Evolutionary conservation across 2,888 invertebrate genomes (phyloP).

Genomic region (Argynnis bischoffii): DNA sequence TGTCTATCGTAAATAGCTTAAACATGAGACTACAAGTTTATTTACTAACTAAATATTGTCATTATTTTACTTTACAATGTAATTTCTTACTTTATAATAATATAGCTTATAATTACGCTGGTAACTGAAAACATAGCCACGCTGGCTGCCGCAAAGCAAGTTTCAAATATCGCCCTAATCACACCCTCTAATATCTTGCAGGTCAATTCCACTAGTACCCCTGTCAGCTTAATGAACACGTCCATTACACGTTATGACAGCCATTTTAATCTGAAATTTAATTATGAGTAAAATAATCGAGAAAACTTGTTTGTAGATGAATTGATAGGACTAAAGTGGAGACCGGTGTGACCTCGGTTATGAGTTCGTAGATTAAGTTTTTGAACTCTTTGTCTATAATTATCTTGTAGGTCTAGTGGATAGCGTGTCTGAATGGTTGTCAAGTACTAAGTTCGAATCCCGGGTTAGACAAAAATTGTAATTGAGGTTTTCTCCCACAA

Average conservation of each 20-base stretch:
- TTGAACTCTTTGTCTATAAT: too few relatives aligned
- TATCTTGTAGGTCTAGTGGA: too few relatives aligned
- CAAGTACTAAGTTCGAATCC: too few relatives aligned
- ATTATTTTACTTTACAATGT: too few relatives aligned
- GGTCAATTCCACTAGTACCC: constrained; percentile 30
- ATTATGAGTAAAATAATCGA: constrained; percentile 10
- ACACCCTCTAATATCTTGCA: constrained; percentile 48
- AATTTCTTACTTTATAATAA: constrained; percentile 26
- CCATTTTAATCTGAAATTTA: constrained; percentile 23
- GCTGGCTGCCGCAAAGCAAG: constrained; percentile 26
- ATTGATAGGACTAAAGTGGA: not conserved
- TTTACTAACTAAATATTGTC: too few relatives aligned
- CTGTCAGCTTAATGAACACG: constrained; percentile 31
- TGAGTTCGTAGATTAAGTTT: not conserved
- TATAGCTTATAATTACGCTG: constrained; percentile 27
- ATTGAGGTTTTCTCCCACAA: too few relatives aligned
- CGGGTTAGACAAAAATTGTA: too few relatives aligned
- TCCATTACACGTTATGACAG: constrained; percentile 27
- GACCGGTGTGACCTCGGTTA: not conserved
- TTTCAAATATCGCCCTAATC: constrained; percentile 46
- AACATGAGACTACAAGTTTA: too few relatives aligned
- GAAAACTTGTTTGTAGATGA: constrained; percentile 4
- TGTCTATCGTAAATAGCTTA: too few relatives aligned
- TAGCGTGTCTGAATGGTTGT: too few relatives aligned
- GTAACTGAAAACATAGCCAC: constrained; percentile 19